These are phyloP conservation scores for Amblyornis subalaris DNA, from an alignment of 2,113 vertebrate genomes.

Conservation along the genomic window DNA sequence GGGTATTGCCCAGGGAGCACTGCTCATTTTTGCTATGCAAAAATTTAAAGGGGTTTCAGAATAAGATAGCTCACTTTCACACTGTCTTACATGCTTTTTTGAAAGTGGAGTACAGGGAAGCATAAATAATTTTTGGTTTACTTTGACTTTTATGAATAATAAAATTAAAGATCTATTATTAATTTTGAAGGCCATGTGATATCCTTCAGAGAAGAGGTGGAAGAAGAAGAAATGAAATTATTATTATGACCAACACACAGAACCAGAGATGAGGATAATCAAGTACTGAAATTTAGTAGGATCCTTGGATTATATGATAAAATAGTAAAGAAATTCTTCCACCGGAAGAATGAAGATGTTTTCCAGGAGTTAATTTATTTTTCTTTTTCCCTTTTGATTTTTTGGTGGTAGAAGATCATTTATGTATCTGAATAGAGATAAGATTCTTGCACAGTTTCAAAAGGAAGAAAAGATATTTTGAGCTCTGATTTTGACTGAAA, in stretches of 20 bases:
- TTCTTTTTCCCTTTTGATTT: not conserved
- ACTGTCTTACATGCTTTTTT: not conserved
- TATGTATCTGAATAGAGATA: not conserved
- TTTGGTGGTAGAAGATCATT: not conserved
- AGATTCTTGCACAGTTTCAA: not conserved
- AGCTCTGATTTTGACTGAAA: not conserved
- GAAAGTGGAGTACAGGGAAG: not conserved
- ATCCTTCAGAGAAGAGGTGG: not conserved
- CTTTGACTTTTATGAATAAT: not conserved
- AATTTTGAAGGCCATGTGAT: not conserved
- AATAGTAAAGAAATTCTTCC: not conserved
- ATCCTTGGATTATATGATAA: not conserved
- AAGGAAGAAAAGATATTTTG: not conserved
- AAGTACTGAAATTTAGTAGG: not conserved
- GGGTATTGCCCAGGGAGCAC: not conserved
- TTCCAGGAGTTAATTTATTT: not conserved
- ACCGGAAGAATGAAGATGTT: not conserved
- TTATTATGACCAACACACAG: not conserved
- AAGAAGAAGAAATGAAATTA: not conserved
- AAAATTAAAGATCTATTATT: not conserved
- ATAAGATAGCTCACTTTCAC: not conserved
- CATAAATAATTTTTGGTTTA: not conserved
- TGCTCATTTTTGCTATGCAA: not conserved
- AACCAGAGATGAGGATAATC: not conserved
- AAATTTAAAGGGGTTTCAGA: constrained; percentile 23